A percentile compares a stretch with the other conserved stretches of the same genome.
Conservation (phyloP, 2,888 invertebrate genomes). For the Drosophila niveifrons region DNA sequence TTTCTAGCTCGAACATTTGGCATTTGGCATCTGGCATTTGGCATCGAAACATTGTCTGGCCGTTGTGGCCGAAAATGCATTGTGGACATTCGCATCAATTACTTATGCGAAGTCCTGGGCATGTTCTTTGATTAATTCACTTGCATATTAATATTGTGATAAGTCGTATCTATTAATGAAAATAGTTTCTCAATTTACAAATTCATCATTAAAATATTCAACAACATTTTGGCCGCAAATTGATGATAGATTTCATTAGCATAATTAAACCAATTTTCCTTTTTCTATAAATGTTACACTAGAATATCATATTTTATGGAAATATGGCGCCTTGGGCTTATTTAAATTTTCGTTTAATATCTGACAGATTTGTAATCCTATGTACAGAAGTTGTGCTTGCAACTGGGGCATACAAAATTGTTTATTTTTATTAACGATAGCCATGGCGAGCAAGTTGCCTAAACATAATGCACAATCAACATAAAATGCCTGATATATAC, state of each 20-base stretch:
- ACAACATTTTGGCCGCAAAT: background rate
- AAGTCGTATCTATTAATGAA: constrained; percentile 14
- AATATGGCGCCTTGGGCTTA: background rate
- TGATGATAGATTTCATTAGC: background rate
- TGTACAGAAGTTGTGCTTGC: background rate
- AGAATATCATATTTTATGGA: background rate
- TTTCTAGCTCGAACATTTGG: background rate
- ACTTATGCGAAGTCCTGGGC: background rate
- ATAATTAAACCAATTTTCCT: background rate
- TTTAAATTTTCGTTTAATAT: constrained; percentile 5
- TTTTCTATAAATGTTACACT: background rate
- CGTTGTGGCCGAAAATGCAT: constrained; percentile 2
- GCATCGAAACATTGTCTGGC: background rate
- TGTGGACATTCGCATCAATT: constrained; percentile 19
- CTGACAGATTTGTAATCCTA: constrained; percentile 11
- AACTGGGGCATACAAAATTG: constrained; percentile 1
- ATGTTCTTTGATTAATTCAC: constrained; percentile 17
- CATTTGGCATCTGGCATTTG: background rate
- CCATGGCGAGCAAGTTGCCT: constrained; percentile 18
- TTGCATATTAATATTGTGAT: constrained; percentile 25
- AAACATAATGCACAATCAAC: constrained; percentile 25
- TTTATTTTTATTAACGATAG: constrained; percentile 26
- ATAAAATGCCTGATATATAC: constrained; percentile 18
- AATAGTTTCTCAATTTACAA: constrained; percentile 4
- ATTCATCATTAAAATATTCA: background rate